These are phyloP conservation scores for Stenolophus ochropezus DNA, from an alignment of 2,888 invertebrate species.

Conservation along the genomic window DNA sequence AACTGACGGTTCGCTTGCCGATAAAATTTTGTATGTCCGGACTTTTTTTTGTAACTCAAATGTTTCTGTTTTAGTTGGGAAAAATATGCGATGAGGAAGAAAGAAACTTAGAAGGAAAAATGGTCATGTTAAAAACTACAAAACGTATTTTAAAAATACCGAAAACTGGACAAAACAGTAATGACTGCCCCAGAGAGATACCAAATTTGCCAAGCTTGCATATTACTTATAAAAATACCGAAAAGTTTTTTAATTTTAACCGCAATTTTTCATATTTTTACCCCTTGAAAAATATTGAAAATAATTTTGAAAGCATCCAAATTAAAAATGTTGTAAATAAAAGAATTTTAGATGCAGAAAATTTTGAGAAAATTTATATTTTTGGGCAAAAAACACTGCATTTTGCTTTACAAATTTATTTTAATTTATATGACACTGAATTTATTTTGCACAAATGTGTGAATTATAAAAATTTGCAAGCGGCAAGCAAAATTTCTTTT, in stretches of 20 bases:
- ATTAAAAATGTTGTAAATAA: slow-evolving; percentile 20
- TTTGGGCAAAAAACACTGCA: slow-evolving; percentile 70
- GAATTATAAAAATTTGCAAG: slow-evolving; percentile 70
- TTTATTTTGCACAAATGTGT: slow-evolving; percentile 69
- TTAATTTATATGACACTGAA: slow-evolving; percentile 71
- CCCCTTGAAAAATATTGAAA: slow-evolving; percentile 49
- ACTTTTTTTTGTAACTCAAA: neutral
- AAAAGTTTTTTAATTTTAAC: slow-evolving; percentile 43
- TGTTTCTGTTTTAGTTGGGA: slow-evolving; percentile 75
- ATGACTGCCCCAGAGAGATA: slow-evolving; percentile 71
- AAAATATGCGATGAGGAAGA: slow-evolving; percentile 76
- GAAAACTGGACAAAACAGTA: slow-evolving; percentile 68
- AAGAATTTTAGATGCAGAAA: neutral
- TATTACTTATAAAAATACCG: slow-evolving; percentile 67
- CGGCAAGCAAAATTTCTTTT: slow-evolving; percentile 71
- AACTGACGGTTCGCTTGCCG: too few species aligned
- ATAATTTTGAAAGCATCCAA: slow-evolving; percentile 4
- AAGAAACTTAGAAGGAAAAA: slow-evolving; percentile 75
- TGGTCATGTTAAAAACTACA: slow-evolving; percentile 82
- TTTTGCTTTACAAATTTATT: slow-evolving; percentile 70
- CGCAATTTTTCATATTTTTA: slow-evolving; percentile 49
- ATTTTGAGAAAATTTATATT: slow-evolving; percentile 18
- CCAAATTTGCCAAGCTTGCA: slow-evolving; percentile 71
- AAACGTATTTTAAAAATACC: slow-evolving; percentile 84
- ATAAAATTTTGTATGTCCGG: too few species aligned